Conservation (phyloP, 2,113 vertebrate genomes). For the Laticauda colubrina region DNA sequence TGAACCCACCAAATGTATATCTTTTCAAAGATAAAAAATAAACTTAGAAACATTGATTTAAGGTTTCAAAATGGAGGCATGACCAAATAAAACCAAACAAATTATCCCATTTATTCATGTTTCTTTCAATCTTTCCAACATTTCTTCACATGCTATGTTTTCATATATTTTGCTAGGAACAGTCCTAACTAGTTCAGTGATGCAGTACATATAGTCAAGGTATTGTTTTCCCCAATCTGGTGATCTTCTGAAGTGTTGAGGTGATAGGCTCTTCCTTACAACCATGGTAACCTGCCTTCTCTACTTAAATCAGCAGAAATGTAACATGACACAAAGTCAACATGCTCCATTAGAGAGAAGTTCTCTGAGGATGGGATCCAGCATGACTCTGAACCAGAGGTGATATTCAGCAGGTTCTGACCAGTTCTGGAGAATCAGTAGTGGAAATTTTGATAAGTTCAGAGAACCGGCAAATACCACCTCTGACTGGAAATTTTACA, state of each 20-base stretch:
- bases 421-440: too few species aligned
- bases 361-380: too few species aligned
- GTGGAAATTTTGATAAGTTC: too few species aligned
- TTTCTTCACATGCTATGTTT: background rate
- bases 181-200: background rate
- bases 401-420: too few species aligned
- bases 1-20: constrained; percentile 38
- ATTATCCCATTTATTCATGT: background rate
- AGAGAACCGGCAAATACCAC: too few species aligned
- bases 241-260: background rate
- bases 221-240: background rate
- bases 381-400: too few species aligned
- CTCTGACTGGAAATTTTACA: too few species aligned
- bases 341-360: too few species aligned
- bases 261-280: background rate
- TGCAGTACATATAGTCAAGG: background rate
- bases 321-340: background rate
- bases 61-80: background rate
- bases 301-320: background rate
- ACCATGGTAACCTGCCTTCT: background rate
- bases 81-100: background rate
- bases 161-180: background rate
- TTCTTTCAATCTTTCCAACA: background rate
- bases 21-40: background rate
- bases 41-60: background rate